Conservation (phyloP, 1,140 invertebrate genomes). For the Aphaenogaster ashmeadi region DNA sequence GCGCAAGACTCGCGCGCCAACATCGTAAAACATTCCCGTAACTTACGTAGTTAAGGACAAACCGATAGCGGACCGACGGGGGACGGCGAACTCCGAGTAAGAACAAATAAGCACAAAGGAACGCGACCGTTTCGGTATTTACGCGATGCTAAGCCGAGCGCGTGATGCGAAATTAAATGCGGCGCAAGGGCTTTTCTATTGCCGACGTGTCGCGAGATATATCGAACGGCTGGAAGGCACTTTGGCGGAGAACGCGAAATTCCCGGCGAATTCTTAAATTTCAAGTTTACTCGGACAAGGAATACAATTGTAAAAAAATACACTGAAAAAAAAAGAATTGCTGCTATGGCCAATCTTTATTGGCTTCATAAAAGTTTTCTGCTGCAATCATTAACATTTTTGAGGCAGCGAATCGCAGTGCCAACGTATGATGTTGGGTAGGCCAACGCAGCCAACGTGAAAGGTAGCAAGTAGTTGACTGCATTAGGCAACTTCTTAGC, state of each 20-base stretch:
- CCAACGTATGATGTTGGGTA: too few species aligned
- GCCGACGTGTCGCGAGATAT: conserved; percentile 27
- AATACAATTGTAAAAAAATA: too few species aligned
- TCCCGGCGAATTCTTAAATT: background rate
- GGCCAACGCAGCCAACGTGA: too few species aligned
- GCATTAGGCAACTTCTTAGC: too few species aligned
- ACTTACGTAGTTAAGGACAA: conserved; percentile 61
- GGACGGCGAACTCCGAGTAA: background rate
- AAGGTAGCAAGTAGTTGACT: too few species aligned
- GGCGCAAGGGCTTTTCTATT: conserved; percentile 23
- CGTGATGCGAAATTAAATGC: conserved; percentile 54
- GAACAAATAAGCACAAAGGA: conserved; percentile 41
- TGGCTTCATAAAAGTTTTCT: too few species aligned
- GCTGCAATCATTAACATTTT: too few species aligned
- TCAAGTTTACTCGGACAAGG: background rate
- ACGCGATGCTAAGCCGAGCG: conserved; percentile 34
- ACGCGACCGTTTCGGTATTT: conserved; percentile 45
- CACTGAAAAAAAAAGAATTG: too few species aligned
- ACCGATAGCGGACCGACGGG: conserved; percentile 33
- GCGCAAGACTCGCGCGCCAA: conserved; percentile 39
- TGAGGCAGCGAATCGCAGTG: too few species aligned
- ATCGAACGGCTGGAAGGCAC: background rate
- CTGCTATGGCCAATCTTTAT: too few species aligned
- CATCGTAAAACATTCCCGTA: conserved; percentile 59
- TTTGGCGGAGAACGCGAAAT: background rate